Percentiles rank a stretch among this genome's conserved stretches.
Conservation (phyloP, 1,140 invertebrate species). For the Cyclina sinensis region DNA sequence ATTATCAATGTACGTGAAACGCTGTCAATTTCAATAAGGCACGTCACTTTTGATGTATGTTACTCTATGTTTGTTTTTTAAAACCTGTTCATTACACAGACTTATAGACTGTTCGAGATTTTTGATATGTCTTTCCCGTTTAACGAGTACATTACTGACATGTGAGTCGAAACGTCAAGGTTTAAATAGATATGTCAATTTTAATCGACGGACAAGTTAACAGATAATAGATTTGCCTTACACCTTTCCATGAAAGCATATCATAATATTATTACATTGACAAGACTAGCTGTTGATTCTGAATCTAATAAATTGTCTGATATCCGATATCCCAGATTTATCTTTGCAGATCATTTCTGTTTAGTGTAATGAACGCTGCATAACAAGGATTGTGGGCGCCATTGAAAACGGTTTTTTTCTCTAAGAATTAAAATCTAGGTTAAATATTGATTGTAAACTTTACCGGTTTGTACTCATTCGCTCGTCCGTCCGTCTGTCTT, state of each 20-base stretch:
- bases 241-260: slow-evolving; percentile 41
- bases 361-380: slow-evolving; percentile 44
- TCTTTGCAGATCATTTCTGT: slow-evolving; percentile 33
- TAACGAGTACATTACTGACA: slow-evolving; percentile 16
- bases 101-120: slow-evolving; percentile 8
- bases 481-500: too few species aligned
- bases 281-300: slow-evolving; percentile 1
- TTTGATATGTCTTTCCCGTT: slow-evolving; percentile 36
- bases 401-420: slow-evolving; percentile 3
- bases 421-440: neutral
- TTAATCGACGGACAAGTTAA: neutral
- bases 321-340: slow-evolving; percentile 33
- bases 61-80: slow-evolving; percentile 64
- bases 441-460: too few species aligned
- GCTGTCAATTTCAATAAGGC: slow-evolving; percentile 57
- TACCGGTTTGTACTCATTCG: too few species aligned
- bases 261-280: slow-evolving; percentile 52
- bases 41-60: slow-evolving; percentile 54
- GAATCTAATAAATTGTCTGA: slow-evolving; percentile 60
- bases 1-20: slow-evolving; percentile 58
- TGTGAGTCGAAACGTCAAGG: slow-evolving; percentile 30
- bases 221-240: slow-evolving; percentile 34
- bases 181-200: slow-evolving; percentile 57
- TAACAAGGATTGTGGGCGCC: slow-evolving; percentile 18
- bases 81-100: slow-evolving; percentile 49